Evolutionary conservation across 2,113 vertebrate genomes (phyloP).

Genomic region (Aspidoscelis tigris): DNA sequence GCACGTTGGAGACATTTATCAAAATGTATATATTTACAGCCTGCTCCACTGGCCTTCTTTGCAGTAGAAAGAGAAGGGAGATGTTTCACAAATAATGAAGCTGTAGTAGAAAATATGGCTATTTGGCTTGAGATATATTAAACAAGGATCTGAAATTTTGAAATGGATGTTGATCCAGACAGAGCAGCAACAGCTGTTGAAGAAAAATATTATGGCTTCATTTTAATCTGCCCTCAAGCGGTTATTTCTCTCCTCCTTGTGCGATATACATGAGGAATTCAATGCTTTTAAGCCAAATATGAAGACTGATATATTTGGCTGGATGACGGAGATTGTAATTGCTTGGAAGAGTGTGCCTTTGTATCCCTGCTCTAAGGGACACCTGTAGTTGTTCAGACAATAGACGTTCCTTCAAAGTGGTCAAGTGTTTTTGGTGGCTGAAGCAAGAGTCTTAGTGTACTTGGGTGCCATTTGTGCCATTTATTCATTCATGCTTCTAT

Average conservation of each 20-base stretch:
- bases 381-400: not conserved
- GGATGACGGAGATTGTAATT: not conserved
- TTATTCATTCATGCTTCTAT: no score
- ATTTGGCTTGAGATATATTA: slow-evolving; percentile 38
- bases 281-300: not conserved
- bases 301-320: not conserved
- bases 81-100: slow-evolving; percentile 13
- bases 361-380: not conserved
- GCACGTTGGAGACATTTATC: slow-evolving; percentile 33
- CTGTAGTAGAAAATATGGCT: slow-evolving; percentile 15
- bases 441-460: not conserved
- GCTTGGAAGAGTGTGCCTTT: not conserved
- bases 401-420: not conserved
- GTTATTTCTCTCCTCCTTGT: not conserved
- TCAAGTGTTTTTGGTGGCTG: not conserved
- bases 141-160: slow-evolving; percentile 28
- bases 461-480: no score
- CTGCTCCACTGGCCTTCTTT: not conserved
- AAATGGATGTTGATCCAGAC: slow-evolving; percentile 30
- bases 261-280: not conserved
- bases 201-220: slow-evolving; percentile 16
- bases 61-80: no score
- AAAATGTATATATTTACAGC: slow-evolving; percentile 15
- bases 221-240: not conserved
- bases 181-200: slow-evolving; percentile 42